Evolutionary conservation across 2,888 invertebrate genomes (phyloP).

Genomic region (Caenorhabditis sp.): DNA sequence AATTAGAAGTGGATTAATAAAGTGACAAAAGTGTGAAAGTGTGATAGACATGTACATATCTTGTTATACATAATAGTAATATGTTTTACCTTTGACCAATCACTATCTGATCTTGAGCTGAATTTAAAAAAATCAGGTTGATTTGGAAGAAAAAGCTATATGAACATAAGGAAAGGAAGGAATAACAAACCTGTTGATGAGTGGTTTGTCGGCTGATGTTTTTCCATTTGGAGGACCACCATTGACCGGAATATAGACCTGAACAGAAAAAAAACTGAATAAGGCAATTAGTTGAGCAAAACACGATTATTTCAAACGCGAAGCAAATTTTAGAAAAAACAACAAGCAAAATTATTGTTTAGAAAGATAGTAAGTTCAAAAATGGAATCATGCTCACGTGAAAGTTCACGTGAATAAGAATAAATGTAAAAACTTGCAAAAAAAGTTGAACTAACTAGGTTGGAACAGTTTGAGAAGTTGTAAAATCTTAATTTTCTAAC

Average conservation of each 20-base stretch:
- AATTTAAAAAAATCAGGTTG: neutral
- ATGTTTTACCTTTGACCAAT: conserved; percentile 37
- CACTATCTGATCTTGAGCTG: conserved; percentile 32
- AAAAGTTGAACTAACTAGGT: too few relatives aligned
- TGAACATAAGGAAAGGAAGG: neutral
- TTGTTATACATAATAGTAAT: neutral
- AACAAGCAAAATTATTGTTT: too few relatives aligned
- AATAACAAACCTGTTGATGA: conserved; percentile 31
- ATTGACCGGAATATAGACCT: conserved; percentile 39
- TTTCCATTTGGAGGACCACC: conserved; percentile 6
- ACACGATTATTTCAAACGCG: neutral
- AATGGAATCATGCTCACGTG: too few relatives aligned
- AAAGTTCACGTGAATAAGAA: too few relatives aligned
- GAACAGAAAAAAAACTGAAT: conserved; percentile 8
- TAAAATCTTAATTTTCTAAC: too few relatives aligned
- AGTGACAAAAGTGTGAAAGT: neutral
- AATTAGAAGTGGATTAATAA: neutral
- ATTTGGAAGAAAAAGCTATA: conserved; percentile 1
- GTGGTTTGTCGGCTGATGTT: conserved; percentile 12
- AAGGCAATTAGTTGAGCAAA: neutral
- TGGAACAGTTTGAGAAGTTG: too few relatives aligned
- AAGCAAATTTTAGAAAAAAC: too few relatives aligned
- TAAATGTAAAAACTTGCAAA: too few relatives aligned
- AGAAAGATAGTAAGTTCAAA: too few relatives aligned
- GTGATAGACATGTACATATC: too few relatives aligned